Evolutionary conservation across 2,888 invertebrate species (phyloP), one percentile per base, ranked within the genome.

Genomic region (Chelonus formosanus): DNA sequence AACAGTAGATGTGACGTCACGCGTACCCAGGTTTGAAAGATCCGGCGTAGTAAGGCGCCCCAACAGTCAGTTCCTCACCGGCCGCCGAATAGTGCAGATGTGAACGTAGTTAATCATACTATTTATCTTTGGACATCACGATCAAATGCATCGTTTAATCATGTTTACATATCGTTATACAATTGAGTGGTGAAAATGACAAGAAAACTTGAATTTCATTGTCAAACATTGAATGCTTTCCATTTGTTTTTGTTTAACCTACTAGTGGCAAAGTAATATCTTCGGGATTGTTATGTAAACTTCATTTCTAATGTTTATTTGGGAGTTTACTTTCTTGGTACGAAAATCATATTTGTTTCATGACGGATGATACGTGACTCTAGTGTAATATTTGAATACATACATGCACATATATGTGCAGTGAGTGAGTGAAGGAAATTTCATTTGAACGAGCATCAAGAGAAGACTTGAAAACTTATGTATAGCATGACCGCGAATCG

Each of bases 41-140:
- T 65, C 60, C 64, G 63, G 68, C 20, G 20, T 20, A 20, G 20
- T 20, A 20, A 20, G 2, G 20, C 70, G 65, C 67, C 70, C 70
- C 74, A 66, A 74, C 80, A 82, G 82, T 82, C 80, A 82, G 82
- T 82, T 80, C 81, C 80, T 78, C 78, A 78, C 74, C 76, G 76
- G 76, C 76, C 80, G 75, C 77, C 76, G 75, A 71, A 73, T 73
- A 72, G 78, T 71, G 67, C 67, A 72, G 67, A 73, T 71, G 73
- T 68, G 62, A 69, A 67, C 65, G 48, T 62, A 52, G 36, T 40
- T 40, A 40, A 40, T 40, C 40, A 40, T 32, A 54, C 48, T 32
- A 43, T 34, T 31, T 55, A 48, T 44, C 57, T 53, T 57, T 45
- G 61, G 61, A 40, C 40, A 40, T 40, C 6, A 40, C 40, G 40